Percentiles rank a stretch among this genome's conserved stretches.
These are phyloP conservation scores for Karalla daura DNA, from an alignment of 2,797 vertebrate species.

Conservation along the genomic window DNA sequence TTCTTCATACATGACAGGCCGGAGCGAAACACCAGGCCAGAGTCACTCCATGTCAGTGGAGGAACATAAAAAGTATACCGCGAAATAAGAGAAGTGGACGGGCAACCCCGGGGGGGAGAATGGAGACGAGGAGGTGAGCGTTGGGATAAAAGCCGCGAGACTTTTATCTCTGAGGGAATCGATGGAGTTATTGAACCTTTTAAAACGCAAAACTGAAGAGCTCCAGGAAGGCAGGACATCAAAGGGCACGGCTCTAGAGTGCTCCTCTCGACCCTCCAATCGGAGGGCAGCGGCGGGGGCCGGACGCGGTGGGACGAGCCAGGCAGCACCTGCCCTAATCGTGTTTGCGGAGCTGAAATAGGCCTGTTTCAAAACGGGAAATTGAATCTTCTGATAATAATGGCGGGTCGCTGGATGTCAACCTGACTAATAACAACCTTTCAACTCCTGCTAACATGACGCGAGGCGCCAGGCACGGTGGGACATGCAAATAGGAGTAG, in stretches of 20 bases:
- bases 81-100: constrained; percentile 37
- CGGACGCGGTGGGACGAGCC: constrained; percentile 47
- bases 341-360: constrained; percentile 66
- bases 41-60: constrained; percentile 4
- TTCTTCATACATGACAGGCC: constrained; percentile 28
- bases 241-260: constrained; percentile 38
- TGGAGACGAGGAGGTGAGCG: constrained; percentile 38
- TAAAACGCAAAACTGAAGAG: constrained; percentile 64
- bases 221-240: constrained; percentile 72
- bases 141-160: constrained; percentile 67
- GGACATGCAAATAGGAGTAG: constrained; percentile 2
- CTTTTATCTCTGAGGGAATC: constrained; percentile 78
- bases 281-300: constrained; percentile 18
- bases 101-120: constrained; percentile 15
- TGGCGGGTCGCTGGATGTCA: constrained; percentile 49
- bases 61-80: constrained; percentile 7
- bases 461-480: constrained; percentile 18
- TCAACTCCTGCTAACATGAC: constrained; percentile 27
- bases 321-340: constrained; percentile 56
- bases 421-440: constrained; percentile 20
- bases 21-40: constrained; percentile 7
- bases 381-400: constrained; percentile 68
- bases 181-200: constrained; percentile 76
- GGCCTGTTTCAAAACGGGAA: constrained; percentile 68
- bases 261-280: constrained; percentile 51